Evolutionary conservation across 2,113 vertebrate species (phyloP), one percentile per base, ranked within the genome.

Genomic region (Tichodroma muraria): DNA sequence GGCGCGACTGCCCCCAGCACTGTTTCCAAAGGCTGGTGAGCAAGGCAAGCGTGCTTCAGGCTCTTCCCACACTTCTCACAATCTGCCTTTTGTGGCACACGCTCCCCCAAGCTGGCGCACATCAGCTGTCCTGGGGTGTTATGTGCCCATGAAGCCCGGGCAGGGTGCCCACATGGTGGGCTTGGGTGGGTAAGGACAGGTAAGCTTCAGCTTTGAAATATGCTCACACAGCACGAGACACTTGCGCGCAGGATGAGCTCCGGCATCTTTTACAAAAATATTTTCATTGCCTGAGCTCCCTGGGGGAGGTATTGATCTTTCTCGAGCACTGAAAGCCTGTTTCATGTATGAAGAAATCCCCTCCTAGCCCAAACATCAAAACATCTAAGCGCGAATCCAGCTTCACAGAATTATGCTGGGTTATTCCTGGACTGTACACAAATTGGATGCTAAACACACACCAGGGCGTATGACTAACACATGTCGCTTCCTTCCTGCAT

Each of bases 401-500:
- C 80, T 93, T 80, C 86, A 84, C 90, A 86, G 94, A 95, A 64
- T 88, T 83, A 78, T 88, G 61, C 90, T 0, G 60, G 95, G 72
- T 94, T 90, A 91, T 89, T 95, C 94, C 92, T 87, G 92, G 93
- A 80, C 90, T 79, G 84, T 94, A 88, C 92, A 93, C 68, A 87
- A 90, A 89, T 40, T 93, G 95, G 96, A 95, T 88, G 94, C 80
- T 91, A 92, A 95, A 69, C 82, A 95, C 91, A 96, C 89, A 84
- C 86, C 19, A 11, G 93, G 86, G 91, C 56, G 84, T 95, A 96
- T 92, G 91, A 98, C 96, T 87, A 98, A 98, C 97, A 98, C 97
- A 97, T 97, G 96, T 95, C 68, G 63, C 97, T 98, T 98, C 97
- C 98, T 97, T 97, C 96, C 96, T 96, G 93, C 81, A 95, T 87